Conservation (phyloP, 1,140 invertebrate species). For the Spodoptera litura region DNA sequence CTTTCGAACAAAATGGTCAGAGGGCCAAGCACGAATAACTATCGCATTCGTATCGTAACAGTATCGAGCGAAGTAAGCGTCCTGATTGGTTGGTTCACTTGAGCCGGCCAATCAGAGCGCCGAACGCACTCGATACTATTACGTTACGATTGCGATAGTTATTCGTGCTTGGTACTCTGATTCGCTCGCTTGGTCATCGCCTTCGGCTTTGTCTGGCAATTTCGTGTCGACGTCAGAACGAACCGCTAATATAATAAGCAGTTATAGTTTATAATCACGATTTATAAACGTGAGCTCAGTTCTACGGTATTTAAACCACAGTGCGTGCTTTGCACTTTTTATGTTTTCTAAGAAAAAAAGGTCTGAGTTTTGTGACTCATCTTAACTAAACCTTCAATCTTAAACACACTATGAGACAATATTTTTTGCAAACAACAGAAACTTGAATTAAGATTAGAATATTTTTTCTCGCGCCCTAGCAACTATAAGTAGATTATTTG, state of each 20-base stretch:
- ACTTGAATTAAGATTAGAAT: no score
- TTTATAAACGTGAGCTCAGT: conserved; percentile 31
- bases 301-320: conserved; percentile 4
- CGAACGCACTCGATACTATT: no score
- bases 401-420: neutral
- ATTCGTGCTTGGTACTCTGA: no score
- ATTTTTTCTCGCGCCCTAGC: no score
- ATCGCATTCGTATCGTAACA: no score
- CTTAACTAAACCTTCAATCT: neutral
- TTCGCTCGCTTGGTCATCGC: neutral
- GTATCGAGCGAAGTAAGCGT: no score
- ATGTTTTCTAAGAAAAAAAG: conserved; percentile 18
- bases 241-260: conserved; percentile 22
- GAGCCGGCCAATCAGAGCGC: no score
- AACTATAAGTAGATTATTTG: no score
- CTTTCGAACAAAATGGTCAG: neutral
- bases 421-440: neutral
- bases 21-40: no score
- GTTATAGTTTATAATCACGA: conserved; percentile 31
- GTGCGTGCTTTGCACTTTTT: conserved; percentile 27
- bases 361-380: neutral
- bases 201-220: neutral
- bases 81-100: no score
- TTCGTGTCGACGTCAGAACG: neutral
- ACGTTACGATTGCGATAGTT: no score